Evolutionary conservation across 2,113 vertebrate species (phyloP).

Genomic region (Gallinago undulata): DNA sequence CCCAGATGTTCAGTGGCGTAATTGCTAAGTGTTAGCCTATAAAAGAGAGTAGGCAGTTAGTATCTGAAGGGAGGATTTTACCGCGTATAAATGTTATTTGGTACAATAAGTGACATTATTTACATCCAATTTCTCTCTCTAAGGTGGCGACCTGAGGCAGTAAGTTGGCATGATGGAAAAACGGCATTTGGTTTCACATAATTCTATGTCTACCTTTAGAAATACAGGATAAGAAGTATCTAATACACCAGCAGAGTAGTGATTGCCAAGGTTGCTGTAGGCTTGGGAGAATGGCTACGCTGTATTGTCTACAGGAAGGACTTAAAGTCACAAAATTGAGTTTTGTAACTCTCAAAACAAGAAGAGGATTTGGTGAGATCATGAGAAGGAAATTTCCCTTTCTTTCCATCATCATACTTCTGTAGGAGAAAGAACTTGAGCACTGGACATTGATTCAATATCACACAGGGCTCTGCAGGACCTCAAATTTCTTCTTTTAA

Average conservation of each 20-base stretch:
- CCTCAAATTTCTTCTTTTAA: background rate
- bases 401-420: background rate
- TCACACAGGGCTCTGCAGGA: background rate
- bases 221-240: background rate
- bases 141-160: conserved; percentile 8
- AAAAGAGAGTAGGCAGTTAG: conserved; percentile 41
- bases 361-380: conserved; percentile 10
- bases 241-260: background rate
- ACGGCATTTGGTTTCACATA: background rate
- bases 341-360: background rate
- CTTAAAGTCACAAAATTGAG: background rate
- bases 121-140: conserved; percentile 33
- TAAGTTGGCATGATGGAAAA: background rate
- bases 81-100: conserved; percentile 36
- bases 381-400: conserved; percentile 3
- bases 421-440: background rate
- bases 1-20: conserved; percentile 57
- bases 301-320: background rate
- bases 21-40: conserved; percentile 37
- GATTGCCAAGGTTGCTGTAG: background rate
- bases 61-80: conserved; percentile 50
- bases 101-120: conserved; percentile 54
- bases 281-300: background rate
- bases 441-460: conserved; percentile 13
- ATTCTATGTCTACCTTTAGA: background rate